Evolutionary conservation across 1,140 invertebrate genomes (phyloP), one percentile per base, ranked within the genome.

Genomic region (Euwallacea similis): DNA sequence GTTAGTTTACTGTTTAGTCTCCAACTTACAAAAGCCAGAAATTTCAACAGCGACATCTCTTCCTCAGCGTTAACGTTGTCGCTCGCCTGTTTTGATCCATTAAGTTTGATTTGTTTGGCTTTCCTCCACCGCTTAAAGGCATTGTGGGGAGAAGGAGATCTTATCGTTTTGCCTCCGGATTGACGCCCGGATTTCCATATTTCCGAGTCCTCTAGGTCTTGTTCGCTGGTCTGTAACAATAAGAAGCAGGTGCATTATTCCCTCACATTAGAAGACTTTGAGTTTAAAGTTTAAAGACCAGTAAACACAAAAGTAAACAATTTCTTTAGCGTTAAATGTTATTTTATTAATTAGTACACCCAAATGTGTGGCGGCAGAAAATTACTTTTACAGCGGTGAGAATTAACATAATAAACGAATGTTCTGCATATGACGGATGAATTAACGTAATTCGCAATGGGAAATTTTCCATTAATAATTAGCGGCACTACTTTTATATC

Each of bases 21-120:
- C 21, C 21, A 33, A 87, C 87, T 87, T 83, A 88, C 87, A 82
- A 88, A 83, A 65, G 87, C 87, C 71, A 88, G 80, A 78, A 87
- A 87, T 82, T 88, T 88, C 43, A 88, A 81, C 71, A 88, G 77
- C 11, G 87, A 87, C 82, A 86, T 86, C 66, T 85, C 84, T 55
- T 83, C 82, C 43, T 82, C 78, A 41, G 72, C 67, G n/a, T 69
- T 62, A 65, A 76, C 73, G 53, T 63, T 71, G 42, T 61, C 53
- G 41, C 44, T 63, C 6, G 62, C 64, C 9, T 55, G 67, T 67
- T 73, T 72, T 2, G 73, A 69, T 42, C 70, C 76, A 44, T 76
- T 75, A 43, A 77, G 66, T 73, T 77, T 72, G 58, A 69, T 73
- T 71, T 77, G 60, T 7, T 74, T 77, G 68, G 58, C 68, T 72